These are phyloP conservation scores for Aricia agestis DNA, from an alignment of 1,140 invertebrate species.

Conservation along the genomic window DNA sequence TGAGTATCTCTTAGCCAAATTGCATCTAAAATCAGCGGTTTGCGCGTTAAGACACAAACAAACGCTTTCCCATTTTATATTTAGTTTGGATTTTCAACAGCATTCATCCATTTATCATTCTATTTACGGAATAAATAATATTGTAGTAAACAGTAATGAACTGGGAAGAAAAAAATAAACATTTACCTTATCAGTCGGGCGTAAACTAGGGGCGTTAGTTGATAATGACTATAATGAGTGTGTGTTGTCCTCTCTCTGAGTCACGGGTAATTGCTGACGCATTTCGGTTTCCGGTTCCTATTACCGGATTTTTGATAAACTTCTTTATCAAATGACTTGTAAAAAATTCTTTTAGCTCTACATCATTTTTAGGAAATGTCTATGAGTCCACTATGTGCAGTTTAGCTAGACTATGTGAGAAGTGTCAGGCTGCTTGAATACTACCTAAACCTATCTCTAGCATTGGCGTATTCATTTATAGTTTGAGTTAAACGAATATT, in stretches of 20 bases:
- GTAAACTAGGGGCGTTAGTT: constrained; percentile 12
- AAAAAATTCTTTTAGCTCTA: neutral
- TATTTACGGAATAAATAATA: no score
- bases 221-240: neutral
- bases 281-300: neutral
- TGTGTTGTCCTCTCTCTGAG: neutral
- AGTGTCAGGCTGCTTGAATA: no score
- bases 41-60: no score
- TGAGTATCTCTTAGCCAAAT: no score
- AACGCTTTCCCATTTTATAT: no score
- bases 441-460: no score
- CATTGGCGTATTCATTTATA: no score
- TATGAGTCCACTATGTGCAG: no score
- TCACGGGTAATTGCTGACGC: neutral
- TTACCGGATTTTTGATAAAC: neutral
- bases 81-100: neutral
- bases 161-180: neutral
- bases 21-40: no score
- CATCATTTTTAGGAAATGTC: neutral
- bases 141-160: neutral
- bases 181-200: constrained; percentile 4
- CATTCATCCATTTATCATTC: no score
- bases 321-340: neutral
- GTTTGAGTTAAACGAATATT: no score
- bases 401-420: no score